These are phyloP conservation scores for Bombus affinis DNA, from an alignment of 1,140 invertebrate species.

Conservation along the genomic window DNA sequence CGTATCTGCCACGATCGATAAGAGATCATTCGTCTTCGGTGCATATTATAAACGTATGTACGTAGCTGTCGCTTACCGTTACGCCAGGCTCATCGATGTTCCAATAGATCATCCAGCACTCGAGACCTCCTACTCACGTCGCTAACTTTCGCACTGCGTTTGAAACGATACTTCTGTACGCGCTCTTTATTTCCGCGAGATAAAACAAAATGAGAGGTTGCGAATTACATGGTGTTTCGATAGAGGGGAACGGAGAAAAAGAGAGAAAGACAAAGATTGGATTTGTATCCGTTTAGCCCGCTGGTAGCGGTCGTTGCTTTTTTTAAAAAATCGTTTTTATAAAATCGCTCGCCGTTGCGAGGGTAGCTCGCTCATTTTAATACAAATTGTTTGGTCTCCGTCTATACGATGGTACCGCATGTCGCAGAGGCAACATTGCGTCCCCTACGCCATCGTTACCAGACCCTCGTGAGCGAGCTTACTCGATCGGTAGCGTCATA, in stretches of 20 bases:
- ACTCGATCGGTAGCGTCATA: conserved; percentile 66
- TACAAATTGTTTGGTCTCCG: conserved; percentile 71
- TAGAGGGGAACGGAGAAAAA: background rate
- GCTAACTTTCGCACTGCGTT: background rate
- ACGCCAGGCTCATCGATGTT: background rate
- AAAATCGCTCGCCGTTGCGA: conserved; percentile 48
- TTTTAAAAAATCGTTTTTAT: conserved; percentile 37
- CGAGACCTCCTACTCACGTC: background rate
- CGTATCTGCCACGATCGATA: background rate
- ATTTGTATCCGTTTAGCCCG: no score
- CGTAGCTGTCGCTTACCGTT: background rate
- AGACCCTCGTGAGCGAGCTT: conserved; percentile 58
- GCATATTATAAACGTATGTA: background rate
- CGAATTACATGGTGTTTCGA: background rate
- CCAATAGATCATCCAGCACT: background rate
- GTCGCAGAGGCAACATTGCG: conserved; percentile 62
- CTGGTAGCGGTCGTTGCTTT: background rate
- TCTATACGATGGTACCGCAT: conserved; percentile 66
- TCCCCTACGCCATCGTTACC: conserved; percentile 65
- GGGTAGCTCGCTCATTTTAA: conserved; percentile 70
- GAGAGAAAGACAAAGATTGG: no score
- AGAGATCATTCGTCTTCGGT: no score
- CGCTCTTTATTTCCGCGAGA: background rate
- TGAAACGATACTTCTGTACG: background rate
- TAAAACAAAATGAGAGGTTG: background rate